A percentile compares a stretch with the other conserved stretches of the same genome.
phyloP scores from a whole-genome alignment of 2,888 invertebrate genomes.

The Apodemia hepburni region DNA sequence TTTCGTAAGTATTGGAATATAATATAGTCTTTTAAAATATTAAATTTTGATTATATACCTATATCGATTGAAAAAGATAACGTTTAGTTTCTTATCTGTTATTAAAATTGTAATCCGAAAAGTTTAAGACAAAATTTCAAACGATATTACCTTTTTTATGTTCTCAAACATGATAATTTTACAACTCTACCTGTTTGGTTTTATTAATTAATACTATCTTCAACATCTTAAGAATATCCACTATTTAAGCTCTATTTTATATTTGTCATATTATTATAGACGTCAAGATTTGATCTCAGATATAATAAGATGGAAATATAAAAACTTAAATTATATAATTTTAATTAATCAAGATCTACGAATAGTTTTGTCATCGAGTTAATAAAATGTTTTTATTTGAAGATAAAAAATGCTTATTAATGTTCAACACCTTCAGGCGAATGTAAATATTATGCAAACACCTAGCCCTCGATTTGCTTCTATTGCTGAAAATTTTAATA shows the following conservation, averaged over 20 bases:
- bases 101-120: not conserved
- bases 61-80: not conserved
- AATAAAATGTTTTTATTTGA: not conserved
- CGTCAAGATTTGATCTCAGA: not conserved
- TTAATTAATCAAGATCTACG: not conserved
- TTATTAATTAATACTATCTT: not conserved
- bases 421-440: too few species aligned
- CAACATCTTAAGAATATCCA: not conserved
- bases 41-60: not conserved
- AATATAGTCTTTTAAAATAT: not conserved
- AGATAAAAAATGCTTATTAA: not conserved
- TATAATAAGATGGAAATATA: not conserved
- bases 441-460: too few species aligned
- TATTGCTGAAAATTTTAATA: too few species aligned
- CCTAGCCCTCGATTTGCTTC: too few species aligned
- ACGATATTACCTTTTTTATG: not conserved
- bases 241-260: not conserved
- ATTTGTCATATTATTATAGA: constrained; percentile 1
- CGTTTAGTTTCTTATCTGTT: not conserved
- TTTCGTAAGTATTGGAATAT: too few species aligned
- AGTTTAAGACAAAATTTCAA: not conserved
- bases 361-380: not conserved
- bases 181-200: constrained; percentile 1
- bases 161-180: not conserved
- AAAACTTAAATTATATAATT: not conserved